Evolutionary conservation across 2,797 vertebrate genomes (phyloP), one percentile per base, ranked within the genome.

Genomic region (Triplophysa bombifrons): DNA sequence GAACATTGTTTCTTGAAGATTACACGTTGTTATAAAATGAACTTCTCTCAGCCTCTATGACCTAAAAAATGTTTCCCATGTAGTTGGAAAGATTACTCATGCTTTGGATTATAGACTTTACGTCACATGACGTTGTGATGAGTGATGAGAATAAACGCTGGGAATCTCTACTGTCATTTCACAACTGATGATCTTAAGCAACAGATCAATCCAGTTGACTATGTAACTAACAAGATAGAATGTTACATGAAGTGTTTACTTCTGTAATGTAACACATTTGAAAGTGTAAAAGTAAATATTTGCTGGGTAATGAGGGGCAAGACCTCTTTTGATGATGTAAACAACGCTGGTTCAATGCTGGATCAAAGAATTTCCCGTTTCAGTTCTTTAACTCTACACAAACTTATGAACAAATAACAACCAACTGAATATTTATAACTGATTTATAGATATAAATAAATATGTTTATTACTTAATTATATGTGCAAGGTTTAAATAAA

Each of bases 61-160:
- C 34, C 50, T 55, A 41, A 53, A 34, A 38, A 12, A 25, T 6
- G 10, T 75, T 66, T 20, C 20, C 38, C 8, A 76, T 76, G 22
- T 55, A 41, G 27, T 19, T 41, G 34, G 44, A 55, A 66, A 66
- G 5, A 66, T 76, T 55, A 44, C 20, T 75, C 63, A 66, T 34
- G 7, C 20, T 27, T 55, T 55, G 16, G 20, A 75, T 66, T 44
- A 27, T 55, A 53, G 27, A 66, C 34, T n/a, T 63, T 16, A 41
- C 3, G 22, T 64, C n/a, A 3, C 22, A 56, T 76, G 63, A 66
- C 16, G 4, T 41, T 65, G 1, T 25, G 30, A 17, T 38, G 63
- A 53, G 14, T 74, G 4, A 65, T 65, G 30, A 44, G 20, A 22
- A 44, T n/a, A 74, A 65, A 53, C 11, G 1, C 3, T 20, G n/a